Conservation (phyloP, 2,113 vertebrate species). For the Albula glossodonta region DNA sequence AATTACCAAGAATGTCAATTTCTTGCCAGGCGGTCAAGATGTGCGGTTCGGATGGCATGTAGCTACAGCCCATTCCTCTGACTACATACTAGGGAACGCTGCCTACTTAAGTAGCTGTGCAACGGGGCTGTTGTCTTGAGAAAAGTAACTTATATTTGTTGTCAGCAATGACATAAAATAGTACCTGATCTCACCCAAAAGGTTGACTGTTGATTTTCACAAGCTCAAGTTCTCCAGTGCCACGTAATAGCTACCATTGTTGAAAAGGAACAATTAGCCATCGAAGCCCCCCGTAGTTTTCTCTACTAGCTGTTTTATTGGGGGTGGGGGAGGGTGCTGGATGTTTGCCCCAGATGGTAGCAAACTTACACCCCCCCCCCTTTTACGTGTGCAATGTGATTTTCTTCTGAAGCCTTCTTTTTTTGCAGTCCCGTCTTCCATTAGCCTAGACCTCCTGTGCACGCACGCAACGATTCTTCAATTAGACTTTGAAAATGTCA, state of each 20-base stretch:
- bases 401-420: constrained; percentile 27
- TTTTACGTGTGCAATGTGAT: constrained; percentile 31
- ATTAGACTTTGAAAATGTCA: background rate
- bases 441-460: background rate
- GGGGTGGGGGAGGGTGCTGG: constrained; percentile 21
- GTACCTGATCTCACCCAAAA: background rate
- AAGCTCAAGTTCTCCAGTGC: constrained; percentile 13
- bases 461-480: background rate
- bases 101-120: background rate
- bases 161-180: background rate
- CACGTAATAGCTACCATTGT: constrained; percentile 17
- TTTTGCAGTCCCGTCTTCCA: background rate
- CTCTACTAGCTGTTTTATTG: constrained; percentile 41
- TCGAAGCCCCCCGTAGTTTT: background rate
- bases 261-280: background rate
- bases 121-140: background rate
- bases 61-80: background rate
- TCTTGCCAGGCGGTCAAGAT: background rate
- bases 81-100: background rate
- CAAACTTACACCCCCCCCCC: constrained; percentile 30
- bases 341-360: constrained; percentile 50
- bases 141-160: background rate
- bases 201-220: background rate
- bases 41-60: background rate
- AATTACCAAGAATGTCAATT: background rate